Evolutionary conservation across 2,888 invertebrate genomes (phyloP), one percentile per base, ranked within the genome.

Genomic region (Yponomeuta cagnagella): DNA sequence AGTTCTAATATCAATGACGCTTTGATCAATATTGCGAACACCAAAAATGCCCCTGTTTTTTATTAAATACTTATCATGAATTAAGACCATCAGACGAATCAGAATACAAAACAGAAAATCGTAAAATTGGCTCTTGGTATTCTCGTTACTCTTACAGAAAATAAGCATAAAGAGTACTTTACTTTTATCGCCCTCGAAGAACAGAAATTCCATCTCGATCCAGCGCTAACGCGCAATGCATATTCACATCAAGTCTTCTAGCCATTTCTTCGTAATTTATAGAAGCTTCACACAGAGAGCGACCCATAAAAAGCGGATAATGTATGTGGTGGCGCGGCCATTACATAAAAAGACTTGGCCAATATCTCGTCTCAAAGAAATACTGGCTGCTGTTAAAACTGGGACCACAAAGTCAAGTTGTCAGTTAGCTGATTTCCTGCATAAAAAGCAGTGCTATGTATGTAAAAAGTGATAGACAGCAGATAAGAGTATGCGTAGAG

Each of bases 261-360:
- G 68, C 43, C 15, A 68, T 68, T 43, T 48, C 68, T 43, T 23
- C 23, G 68, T 43, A 68, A 68, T 68, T 68, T 68, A 68, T 68
- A 37, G 23, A n/a, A 12, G 43, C 48, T 48, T 68, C 43, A 23
- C 23, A 65, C 33, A 48, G 68, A 48, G 43, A 23, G 10, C 48
- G 71, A 73, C 72, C 70, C 73, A 66, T 73, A 73, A 73, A 72
- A 73, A 72, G 71, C 63, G 71, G 72, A 74, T 72, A 74, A 72
- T 72, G 71, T 71, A 70, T 70, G 72, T 72, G 70, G 70, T 72
- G 63, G 71, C 33, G 74, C 72, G 73, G 71, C 73, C 73, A 74
- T 76, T 75, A 73, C 72, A 73, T 73, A 58, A 58, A 58, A 58
- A 58, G 52, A 58, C 52, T 58, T 12, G 15, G 15, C 15, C 5